phyloP scores from a whole-genome alignment of 1,140 invertebrate genomes.

The Drosophila aff. region DNA sequence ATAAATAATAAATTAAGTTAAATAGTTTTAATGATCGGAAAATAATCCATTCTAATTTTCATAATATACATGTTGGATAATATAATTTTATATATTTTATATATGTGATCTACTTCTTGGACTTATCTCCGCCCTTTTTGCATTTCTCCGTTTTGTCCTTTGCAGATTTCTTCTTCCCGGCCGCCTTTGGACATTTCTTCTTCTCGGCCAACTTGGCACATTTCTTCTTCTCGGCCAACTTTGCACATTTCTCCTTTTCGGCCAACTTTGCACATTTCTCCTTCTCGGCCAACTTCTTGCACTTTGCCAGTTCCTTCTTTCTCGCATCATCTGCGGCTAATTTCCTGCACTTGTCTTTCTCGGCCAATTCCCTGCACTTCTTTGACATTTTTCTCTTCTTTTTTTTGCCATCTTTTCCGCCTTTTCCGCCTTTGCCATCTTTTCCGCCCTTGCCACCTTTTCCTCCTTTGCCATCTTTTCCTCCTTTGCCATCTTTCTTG shows the following conservation, averaged over 20 bases:
- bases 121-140: not conserved
- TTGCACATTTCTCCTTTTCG: not conserved
- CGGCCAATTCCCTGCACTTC: not conserved
- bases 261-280: not conserved
- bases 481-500: not conserved
- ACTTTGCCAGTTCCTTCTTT: not conserved
- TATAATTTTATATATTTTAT: too few species aligned
- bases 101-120: not conserved
- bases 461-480: not conserved
- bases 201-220: not conserved
- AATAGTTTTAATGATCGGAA: not conserved
- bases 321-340: not conserved
- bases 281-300: not conserved
- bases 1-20: too few species aligned
- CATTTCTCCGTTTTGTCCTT: not conserved
- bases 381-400: not conserved
- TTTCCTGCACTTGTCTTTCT: not conserved
- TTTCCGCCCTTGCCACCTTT: not conserved
- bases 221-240: not conserved
- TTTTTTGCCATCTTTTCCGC: not conserved
- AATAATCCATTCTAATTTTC: not conserved
- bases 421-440: not conserved
- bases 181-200: not conserved
- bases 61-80: too few species aligned
- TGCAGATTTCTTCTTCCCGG: not conserved